These are phyloP conservation scores for Ptilonorhynchus violaceus DNA, from an alignment of 2,113 vertebrate species.

Conservation along the genomic window DNA sequence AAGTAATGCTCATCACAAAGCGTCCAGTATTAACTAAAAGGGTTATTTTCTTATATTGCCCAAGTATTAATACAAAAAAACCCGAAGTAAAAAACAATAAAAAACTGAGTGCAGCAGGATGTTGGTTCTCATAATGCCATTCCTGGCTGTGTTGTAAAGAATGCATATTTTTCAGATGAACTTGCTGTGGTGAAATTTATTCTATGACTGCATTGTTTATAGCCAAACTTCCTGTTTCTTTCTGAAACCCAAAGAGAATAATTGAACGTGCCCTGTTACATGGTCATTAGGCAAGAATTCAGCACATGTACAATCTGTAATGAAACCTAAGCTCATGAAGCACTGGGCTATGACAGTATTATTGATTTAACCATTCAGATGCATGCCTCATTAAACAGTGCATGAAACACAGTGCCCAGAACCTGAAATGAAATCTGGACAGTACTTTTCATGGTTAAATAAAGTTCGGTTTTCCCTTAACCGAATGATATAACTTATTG, in stretches of 20 bases:
- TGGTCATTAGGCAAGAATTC: slow-evolving; percentile 62
- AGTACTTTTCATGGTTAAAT: background rate
- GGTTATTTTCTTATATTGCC: background rate
- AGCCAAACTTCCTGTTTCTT: slow-evolving; percentile 64
- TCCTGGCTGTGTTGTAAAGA: slow-evolving; percentile 42
- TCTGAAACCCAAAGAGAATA: slow-evolving; percentile 55
- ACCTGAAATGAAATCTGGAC: background rate
- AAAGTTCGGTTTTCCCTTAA: background rate
- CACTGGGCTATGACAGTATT: background rate
- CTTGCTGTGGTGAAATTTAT: slow-evolving; percentile 53
- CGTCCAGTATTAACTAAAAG: background rate
- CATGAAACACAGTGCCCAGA: background rate
- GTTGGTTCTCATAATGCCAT: slow-evolving; percentile 46
- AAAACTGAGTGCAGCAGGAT: background rate
- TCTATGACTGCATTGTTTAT: slow-evolving; percentile 65
- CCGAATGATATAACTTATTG: background rate
- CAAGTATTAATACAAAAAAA: background rate
- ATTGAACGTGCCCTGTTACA: slow-evolving; percentile 47
- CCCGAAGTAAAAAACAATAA: background rate
- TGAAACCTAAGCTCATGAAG: slow-evolving; percentile 35
- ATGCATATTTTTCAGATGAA: slow-evolving; percentile 60
- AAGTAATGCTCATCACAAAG: slow-evolving; percentile 39
- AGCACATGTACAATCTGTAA: slow-evolving; percentile 25
- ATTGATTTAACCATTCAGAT: slow-evolving; percentile 19
- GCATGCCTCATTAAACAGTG: background rate